phyloP scores from a whole-genome alignment of 2,888 invertebrate species.

The Copidosoma aretas region DNA sequence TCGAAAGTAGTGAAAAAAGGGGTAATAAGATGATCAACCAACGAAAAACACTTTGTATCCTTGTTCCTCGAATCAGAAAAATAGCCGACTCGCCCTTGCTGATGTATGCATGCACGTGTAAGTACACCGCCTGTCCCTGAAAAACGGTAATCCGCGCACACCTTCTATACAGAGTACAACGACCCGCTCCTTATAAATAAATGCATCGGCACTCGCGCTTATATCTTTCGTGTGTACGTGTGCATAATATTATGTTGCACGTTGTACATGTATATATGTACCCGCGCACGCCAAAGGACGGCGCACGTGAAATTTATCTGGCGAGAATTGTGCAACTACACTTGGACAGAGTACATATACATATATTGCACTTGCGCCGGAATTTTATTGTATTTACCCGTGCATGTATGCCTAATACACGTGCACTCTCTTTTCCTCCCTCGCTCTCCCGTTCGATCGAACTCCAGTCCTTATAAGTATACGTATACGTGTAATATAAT shows the following conservation, averaged over 20 bases:
- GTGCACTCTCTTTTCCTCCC: too few relatives aligned
- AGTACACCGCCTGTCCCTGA: conserved; percentile 4
- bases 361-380: conserved; percentile 1
- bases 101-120: conserved; percentile 4
- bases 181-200: conserved; percentile 15
- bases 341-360: too few relatives aligned
- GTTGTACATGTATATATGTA: background rate
- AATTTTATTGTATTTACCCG: conserved; percentile 6
- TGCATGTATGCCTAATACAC: background rate
- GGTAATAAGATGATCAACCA: too few relatives aligned
- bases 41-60: too few relatives aligned
- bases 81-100: background rate
- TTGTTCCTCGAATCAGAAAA: too few relatives aligned
- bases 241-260: background rate
- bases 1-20: too few relatives aligned
- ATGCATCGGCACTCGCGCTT: background rate
- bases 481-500: conserved; percentile 1
- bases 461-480: background rate
- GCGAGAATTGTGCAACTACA: conserved; percentile 13
- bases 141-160: conserved; percentile 15
- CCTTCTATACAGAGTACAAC: conserved; percentile 7
- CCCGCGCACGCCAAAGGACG: conserved; percentile 4
- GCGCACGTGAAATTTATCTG: conserved; percentile 35
- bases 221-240: conserved; percentile 16
- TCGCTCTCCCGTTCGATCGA: background rate